A percentile compares a stretch with the other conserved stretches of the same genome.
phyloP scores from a whole-genome alignment of 2,113 vertebrate species.

The Dunckerocampus dactyliophorus region DNA sequence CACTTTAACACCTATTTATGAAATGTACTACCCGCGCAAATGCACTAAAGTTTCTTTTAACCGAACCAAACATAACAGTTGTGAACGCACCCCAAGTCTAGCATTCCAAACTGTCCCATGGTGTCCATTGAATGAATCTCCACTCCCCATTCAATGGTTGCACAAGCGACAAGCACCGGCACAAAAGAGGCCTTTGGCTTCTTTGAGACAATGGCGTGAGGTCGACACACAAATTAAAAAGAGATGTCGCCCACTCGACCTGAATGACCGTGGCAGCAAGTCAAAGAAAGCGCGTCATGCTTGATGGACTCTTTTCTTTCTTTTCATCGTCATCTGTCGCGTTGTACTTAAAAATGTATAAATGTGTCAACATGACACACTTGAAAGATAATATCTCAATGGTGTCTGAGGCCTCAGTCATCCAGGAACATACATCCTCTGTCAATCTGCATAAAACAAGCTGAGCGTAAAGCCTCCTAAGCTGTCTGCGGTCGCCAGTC shows the following conservation, averaged over 20 bases:
- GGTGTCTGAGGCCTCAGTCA: constrained; percentile 42
- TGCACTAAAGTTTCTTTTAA: no score
- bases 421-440: constrained; percentile 35
- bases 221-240: constrained; percentile 50
- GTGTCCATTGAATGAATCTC: constrained; percentile 18
- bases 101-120: no score
- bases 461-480: constrained; percentile 4
- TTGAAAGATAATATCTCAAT: constrained; percentile 45
- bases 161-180: constrained; percentile 7
- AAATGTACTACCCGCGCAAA: no score
- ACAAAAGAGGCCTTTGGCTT: constrained; percentile 40
- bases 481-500: not conserved
- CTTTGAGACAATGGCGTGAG: constrained; percentile 43
- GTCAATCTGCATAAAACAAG: constrained; percentile 46
- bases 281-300: constrained; percentile 43
- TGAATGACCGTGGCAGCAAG: constrained; percentile 38
- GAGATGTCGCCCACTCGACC: constrained; percentile 47
- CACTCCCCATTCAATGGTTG: constrained; percentile 14
- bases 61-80: no score
- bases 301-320: constrained; percentile 56
- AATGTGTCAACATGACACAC: constrained; percentile 57
- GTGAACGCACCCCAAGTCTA: no score
- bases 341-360: constrained; percentile 39
- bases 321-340: constrained; percentile 27
- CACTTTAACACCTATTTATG: no score